phyloP scores from a whole-genome alignment of 2,113 vertebrate species.

The Coregonus clupeaformis region DNA sequence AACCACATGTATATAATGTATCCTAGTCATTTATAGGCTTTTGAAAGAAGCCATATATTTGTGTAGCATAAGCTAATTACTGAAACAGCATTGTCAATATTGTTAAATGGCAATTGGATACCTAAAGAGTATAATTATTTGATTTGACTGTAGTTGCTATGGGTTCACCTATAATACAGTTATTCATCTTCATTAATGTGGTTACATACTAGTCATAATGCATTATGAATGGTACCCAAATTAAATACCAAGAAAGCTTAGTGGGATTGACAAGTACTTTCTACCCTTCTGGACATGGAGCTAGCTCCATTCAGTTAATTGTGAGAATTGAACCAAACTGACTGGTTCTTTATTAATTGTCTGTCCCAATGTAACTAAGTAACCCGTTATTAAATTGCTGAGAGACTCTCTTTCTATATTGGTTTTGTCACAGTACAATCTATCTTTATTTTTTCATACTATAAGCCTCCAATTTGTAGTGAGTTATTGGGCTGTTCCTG shows the following conservation, averaged over 20 bases:
- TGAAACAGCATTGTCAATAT: too few species aligned
- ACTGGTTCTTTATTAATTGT: constrained; percentile 53
- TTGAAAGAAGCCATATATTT: too few species aligned
- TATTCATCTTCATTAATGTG: not conserved
- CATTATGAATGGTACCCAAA: constrained; percentile 13
- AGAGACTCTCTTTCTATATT: constrained; percentile 51
- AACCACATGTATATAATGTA: too few species aligned
- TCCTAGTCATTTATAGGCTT: too few species aligned
- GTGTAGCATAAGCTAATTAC: too few species aligned
- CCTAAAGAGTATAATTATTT: too few species aligned
- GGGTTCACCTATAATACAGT: too few species aligned
- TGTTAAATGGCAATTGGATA: too few species aligned
- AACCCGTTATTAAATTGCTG: constrained; percentile 48
- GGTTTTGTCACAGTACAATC: constrained; percentile 56
- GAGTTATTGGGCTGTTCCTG: constrained; percentile 71
- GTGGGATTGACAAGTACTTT: constrained; percentile 40
- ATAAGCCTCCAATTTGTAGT: constrained; percentile 69
- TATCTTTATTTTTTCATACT: constrained; percentile 65
- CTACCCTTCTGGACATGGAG: not conserved
- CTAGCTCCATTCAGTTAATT: too few species aligned
- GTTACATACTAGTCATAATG: constrained; percentile 21
- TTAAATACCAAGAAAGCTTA: constrained; percentile 46
- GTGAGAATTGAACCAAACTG: constrained; percentile 38
- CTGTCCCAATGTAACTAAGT: constrained; percentile 51
- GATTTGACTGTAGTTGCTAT: too few species aligned